Evolutionary conservation across 2,113 vertebrate genomes (phyloP), one percentile per base, ranked within the genome.

Genomic region (Parus major): DNA sequence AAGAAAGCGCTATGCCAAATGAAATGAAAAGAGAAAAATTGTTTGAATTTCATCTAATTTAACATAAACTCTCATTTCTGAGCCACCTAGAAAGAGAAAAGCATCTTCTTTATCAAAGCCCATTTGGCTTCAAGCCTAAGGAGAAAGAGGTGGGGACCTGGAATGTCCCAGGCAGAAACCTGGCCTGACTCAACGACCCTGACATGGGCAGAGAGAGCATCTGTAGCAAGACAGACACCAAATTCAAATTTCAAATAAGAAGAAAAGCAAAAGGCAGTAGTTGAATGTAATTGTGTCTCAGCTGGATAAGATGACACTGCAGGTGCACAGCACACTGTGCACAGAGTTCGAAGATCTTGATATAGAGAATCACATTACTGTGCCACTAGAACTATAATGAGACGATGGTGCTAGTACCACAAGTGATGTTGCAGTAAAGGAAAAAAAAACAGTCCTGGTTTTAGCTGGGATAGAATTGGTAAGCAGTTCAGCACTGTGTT

Each of bases 151-250:
- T 24, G 27, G 4, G 17, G 19, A 68, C 13, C 13, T 29, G 4
- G 11, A 35, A 33, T 47, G 35, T 33, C 57, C 27, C 31, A 78
- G 39, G 7, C 41, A 82, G 31, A 79, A 93, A 61, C 49, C 39
- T 46, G 8, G 9, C 22, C 24, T 52, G 39, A 53, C n/a, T 39
- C 2, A 1, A 24, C 15, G 69, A 2, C 11, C 27, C n/a, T 69
- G 8, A 3, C 3, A 12, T 0, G 2, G 7, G 6, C 36, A 75
- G 20, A 63, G 33, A 60, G 9, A 57, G 12, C 12, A 61, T 4
- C 25, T 33, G 6, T 27, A 52, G 59, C 9, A 57, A 23, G 33
- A 82, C 0, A 2, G 50, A 73, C 23, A 41, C 4, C 33, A 77
- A 78, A 63, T 28, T 31, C 35, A 71, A 31, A 78, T 73, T 86